Evolutionary conservation across 30 jellyfish, hydroid and myxozoan species (phyloP).

Genomic region (Chrysaora quinquecirrha): DNA sequence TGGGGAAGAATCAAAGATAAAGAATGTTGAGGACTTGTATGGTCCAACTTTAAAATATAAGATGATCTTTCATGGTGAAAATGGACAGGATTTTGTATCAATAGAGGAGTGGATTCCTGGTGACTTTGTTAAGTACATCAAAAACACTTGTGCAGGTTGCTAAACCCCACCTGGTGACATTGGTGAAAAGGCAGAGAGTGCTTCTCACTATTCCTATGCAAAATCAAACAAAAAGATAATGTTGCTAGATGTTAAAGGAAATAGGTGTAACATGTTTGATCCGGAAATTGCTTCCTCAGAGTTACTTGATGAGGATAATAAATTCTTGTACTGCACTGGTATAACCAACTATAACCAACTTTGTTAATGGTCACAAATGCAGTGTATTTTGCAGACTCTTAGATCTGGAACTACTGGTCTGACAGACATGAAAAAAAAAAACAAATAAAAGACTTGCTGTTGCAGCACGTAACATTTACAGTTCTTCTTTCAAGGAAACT

Average conservation of each 20-base stretch:
- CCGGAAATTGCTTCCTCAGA: slow-evolving; percentile 24
- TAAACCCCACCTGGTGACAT: background rate
- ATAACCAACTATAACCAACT: too few relatives aligned
- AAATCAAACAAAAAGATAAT: too few relatives aligned
- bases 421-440: background rate
- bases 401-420: background rate
- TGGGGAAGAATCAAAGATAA: background rate
- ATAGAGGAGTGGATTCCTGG: too few relatives aligned
- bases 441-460: too few relatives aligned
- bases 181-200: slow-evolving; percentile 5
- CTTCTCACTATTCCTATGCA: slow-evolving; percentile 19
- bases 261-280: slow-evolving; percentile 2
- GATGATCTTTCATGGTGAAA: slow-evolving; percentile 6
- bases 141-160: background rate
- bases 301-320: slow-evolving; percentile 4
- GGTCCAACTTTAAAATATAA: slow-evolving; percentile 6
- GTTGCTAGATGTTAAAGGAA: too few relatives aligned
- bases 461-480: too few relatives aligned
- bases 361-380: too few relatives aligned
- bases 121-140: too few relatives aligned
- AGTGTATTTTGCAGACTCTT: too few relatives aligned
- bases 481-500: slow-evolving; percentile 1
- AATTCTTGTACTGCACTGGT: too few relatives aligned
- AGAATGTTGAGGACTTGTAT: background rate
- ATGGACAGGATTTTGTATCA: background rate